phyloP scores from a whole-genome alignment of 64 coral and sea anemone species.

The Actinia equina region DNA sequence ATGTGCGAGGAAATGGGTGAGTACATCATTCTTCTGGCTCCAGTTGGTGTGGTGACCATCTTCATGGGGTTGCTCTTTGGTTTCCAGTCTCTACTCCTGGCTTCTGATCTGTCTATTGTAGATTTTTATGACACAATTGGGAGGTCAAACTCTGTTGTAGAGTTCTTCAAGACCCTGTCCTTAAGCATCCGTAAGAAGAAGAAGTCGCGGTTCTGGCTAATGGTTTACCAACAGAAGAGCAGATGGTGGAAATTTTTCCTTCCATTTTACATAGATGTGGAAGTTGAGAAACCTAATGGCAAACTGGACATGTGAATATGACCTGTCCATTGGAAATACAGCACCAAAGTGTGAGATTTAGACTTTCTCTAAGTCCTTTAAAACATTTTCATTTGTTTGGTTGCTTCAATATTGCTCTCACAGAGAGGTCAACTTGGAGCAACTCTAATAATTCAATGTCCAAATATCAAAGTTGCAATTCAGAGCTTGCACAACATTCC shows the following conservation, averaged over 20 bases:
- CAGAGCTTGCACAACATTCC: too few species aligned
- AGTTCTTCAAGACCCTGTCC: conserved; percentile 63
- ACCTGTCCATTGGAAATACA: too few species aligned
- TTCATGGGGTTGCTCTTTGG: conserved; percentile 67
- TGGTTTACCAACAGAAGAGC: conserved; percentile 54
- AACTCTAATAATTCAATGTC: too few species aligned
- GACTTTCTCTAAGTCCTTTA: too few species aligned
- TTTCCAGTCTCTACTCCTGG: conserved; percentile 70
- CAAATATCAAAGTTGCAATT: too few species aligned
- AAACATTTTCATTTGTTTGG: too few species aligned
- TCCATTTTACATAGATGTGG: conserved; percentile 61
- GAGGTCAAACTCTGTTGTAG: conserved; percentile 59
- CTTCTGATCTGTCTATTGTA: conserved; percentile 81
- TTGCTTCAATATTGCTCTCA: too few species aligned
- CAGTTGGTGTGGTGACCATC: conserved; percentile 40
- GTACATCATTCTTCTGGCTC: conserved; percentile 62
- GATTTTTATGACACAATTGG: conserved; percentile 88
- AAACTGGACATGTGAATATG: conserved; percentile 22
- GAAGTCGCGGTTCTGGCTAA: conserved; percentile 58
- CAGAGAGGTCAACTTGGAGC: too few species aligned
- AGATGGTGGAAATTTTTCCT: conserved; percentile 75
- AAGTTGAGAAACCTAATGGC: conserved; percentile 18
- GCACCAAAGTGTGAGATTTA: too few species aligned
- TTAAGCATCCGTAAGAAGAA: conserved; percentile 71
- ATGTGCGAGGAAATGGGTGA: conserved; percentile 46